These are phyloP conservation scores for Typhlichthys eigenmanni DNA, from an alignment of 2,797 vertebrate genomes.

Conservation along the genomic window DNA sequence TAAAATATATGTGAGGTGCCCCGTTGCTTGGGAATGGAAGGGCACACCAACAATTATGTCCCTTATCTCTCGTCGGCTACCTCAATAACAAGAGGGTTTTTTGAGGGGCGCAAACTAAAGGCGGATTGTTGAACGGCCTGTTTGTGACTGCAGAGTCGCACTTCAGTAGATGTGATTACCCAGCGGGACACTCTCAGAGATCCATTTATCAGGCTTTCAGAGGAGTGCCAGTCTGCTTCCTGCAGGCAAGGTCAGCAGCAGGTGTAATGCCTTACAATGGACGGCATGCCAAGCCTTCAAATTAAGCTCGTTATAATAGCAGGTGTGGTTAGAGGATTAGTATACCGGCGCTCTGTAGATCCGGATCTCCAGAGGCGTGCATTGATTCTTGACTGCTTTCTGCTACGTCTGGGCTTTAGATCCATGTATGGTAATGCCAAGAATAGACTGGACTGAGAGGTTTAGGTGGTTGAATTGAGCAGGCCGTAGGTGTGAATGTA, in stretches of 20 bases:
- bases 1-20: conserved; percentile 18
- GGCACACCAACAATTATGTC: conserved; percentile 25
- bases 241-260: conserved; percentile 50
- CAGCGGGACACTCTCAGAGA: conserved; percentile 44
- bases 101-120: conserved; percentile 52
- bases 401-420: too few relatives aligned
- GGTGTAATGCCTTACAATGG: conserved; percentile 56
- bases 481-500: background rate
- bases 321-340: conserved; percentile 9
- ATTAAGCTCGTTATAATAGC: conserved; percentile 35
- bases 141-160: conserved; percentile 51
- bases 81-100: conserved; percentile 43
- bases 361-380: too few relatives aligned
- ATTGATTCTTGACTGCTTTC: too few relatives aligned
- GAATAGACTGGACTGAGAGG: too few relatives aligned
- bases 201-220: conserved; percentile 68
- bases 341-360: too few relatives aligned
- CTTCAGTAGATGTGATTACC: conserved; percentile 56
- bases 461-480: background rate
- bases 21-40: conserved; percentile 21
- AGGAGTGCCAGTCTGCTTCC: conserved; percentile 58
- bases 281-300: conserved; percentile 50
- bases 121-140: conserved; percentile 48
- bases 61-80: conserved; percentile 39
- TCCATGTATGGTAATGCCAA: too few relatives aligned